Base-by-base conservation (phyloP, 2,888 invertebrate species). In the Tetropium fuscum region DNA sequence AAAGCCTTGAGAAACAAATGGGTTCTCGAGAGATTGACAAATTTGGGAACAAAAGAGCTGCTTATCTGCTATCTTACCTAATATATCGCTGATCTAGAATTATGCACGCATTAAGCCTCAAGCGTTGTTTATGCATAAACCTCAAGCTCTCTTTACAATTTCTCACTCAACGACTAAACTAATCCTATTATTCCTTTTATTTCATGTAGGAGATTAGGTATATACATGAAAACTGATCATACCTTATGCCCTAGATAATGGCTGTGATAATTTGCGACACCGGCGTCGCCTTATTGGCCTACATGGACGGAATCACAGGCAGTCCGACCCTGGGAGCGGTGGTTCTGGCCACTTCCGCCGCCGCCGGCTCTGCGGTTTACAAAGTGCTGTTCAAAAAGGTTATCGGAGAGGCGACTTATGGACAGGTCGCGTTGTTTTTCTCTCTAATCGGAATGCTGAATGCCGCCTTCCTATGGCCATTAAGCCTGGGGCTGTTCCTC, bases 181-280 rank as follows among this genome's bases (percentile, higher is more conserved):
- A n/a, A n/a, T n/a, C n/a, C n/a, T n/a, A n/a, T n/a, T n/a, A n/a
- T n/a, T n/a, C n/a, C n/a, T n/a, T n/a, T n/a, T n/a, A n/a, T n/a
- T n/a, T n/a, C n/a, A n/a, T n/a, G n/a, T n/a, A n/a, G n/a, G n/a
- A n/a, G n/a, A n/a, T n/a, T n/a, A n/a, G n/a, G n/a, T n/a, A n/a
- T n/a, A n/a, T n/a, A n/a, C n/a, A n/a, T n/a, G n/a, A n/a, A n/a
- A n/a, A n/a, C n/a, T n/a, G n/a, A n/a, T n/a, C n/a, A n/a, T n/a
- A n/a, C n/a, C n/a, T n/a, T n/a, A n/a, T n/a, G n/a, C n/a, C n/a
- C 15, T 80, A 97, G 97, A 97, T 97, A 78, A 94, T 97, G 75
- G 96, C 96, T 72, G 94, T 96, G 74, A 96, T 97, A 76, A 84
- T 97, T 66, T 95, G 95, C 82, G 95, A 96, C 81, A 96, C 95